Conservation (phyloP, 2,797 vertebrate genomes). For the Cottoperca gobio region DNA sequence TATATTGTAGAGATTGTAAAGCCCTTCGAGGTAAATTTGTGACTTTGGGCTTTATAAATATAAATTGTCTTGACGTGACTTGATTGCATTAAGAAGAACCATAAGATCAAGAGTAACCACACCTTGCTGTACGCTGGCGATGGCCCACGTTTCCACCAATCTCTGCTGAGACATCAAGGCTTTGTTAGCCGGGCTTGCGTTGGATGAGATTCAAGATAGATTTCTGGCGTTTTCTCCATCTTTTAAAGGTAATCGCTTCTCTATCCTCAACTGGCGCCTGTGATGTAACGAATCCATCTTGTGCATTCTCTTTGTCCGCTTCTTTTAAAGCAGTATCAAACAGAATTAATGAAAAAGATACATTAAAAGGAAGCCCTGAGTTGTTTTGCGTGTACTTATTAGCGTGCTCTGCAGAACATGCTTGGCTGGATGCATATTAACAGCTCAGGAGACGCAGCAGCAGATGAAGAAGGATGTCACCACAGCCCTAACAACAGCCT, state of each 20-base stretch:
- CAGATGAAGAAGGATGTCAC: constrained; percentile 46
- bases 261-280: neutral
- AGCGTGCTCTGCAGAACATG: constrained; percentile 22
- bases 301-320: constrained; percentile 58
- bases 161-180: constrained; percentile 14
- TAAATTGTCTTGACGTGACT: neutral
- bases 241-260: constrained; percentile 10
- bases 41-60: constrained; percentile 32
- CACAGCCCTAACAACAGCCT: constrained; percentile 20
- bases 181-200: neutral
- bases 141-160: neutral
- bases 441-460: constrained; percentile 37
- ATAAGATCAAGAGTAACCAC: neutral
- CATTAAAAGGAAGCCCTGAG: constrained; percentile 41
- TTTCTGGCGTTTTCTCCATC: constrained; percentile 1
- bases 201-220: constrained; percentile 3
- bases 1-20: neutral
- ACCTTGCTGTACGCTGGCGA: neutral
- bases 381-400: constrained; percentile 56
- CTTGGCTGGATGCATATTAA: constrained; percentile 47
- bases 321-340: constrained; percentile 57
- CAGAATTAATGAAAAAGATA: constrained; percentile 51
- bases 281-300: constrained; percentile 51
- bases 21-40: constrained; percentile 16
- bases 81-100: constrained; percentile 14